Percentiles rank a stretch among this genome's conserved stretches.
Evolutionary conservation across 1,140 invertebrate species (phyloP).

Genomic region (Amphibalanus amphitrite): DNA sequence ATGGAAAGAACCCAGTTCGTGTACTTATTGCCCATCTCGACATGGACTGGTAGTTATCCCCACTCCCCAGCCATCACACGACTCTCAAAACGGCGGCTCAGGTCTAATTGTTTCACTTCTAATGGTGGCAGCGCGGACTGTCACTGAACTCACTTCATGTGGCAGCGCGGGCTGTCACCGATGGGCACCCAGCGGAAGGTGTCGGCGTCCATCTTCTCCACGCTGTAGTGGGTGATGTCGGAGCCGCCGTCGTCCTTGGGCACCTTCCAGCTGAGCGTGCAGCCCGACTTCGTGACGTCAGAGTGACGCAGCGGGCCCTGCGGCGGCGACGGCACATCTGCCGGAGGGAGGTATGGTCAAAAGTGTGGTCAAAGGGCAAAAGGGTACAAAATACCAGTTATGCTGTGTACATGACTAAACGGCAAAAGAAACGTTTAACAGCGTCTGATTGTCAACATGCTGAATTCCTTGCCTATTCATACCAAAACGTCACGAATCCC

Average conservation of each 20-base stretch:
- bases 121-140: no score
- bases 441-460: not conserved
- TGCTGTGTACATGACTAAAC: no score
- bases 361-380: not conserved
- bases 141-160: conserved; percentile 18
- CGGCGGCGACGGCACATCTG: conserved; percentile 59
- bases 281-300: conserved; percentile 68
- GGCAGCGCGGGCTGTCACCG: conserved; percentile 49
- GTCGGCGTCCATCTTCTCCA: conserved; percentile 89
- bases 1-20: no score
- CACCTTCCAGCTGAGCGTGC: conserved; percentile 63
- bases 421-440: no score
- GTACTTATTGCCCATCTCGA: no score
- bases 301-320: conserved; percentile 68
- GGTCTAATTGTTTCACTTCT: no score
- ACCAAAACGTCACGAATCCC: no score
- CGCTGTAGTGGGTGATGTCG: conserved; percentile 74
- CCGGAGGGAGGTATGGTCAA: not conserved
- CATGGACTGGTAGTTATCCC: no score
- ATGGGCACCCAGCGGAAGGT: conserved; percentile 85
- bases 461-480: conserved; percentile 6
- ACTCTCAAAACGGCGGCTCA: no score
- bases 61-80: no score
- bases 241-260: conserved; percentile 84
- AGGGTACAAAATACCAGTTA: not conserved